A percentile compares a stretch with the other conserved stretches of the same genome.
phyloP scores from a whole-genome alignment of 2,113 vertebrate species.

The Nicator chloris region DNA sequence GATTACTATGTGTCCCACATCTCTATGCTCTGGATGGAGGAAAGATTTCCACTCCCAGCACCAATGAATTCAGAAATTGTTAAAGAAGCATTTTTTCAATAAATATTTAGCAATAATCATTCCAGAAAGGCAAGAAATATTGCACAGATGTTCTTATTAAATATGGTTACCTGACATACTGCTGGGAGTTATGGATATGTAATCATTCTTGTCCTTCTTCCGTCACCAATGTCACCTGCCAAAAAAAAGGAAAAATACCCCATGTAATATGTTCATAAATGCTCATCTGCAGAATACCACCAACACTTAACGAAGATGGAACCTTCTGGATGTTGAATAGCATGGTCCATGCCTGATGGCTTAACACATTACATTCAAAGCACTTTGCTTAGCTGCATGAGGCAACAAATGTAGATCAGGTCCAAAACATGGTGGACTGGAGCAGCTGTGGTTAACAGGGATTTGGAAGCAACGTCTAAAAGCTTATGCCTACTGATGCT shows the following conservation, averaged over 20 bases:
- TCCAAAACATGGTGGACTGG: neutral
- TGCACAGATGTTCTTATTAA: neutral
- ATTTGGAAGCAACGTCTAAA: neutral
- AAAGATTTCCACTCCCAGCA: neutral
- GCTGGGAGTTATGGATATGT: constrained; percentile 77
- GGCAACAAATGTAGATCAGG: neutral
- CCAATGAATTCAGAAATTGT: neutral
- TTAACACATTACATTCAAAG: neutral
- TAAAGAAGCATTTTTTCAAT: neutral
- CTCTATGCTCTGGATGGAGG: neutral
- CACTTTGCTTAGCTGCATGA: neutral
- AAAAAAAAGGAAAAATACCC: neutral
- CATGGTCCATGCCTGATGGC: neutral
- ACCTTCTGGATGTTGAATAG: neutral
- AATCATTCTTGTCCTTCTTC: constrained; percentile 70
- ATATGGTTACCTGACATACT: constrained; percentile 78
- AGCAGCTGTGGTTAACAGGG: neutral
- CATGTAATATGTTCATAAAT: neutral
- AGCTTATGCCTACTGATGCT: neutral
- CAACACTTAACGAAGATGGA: neutral
- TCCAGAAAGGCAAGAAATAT: neutral
- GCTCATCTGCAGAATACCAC: neutral
- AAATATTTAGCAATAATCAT: neutral
- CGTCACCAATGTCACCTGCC: constrained; percentile 62
- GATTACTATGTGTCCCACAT: neutral